Evolutionary conservation across 2,888 invertebrate genomes (phyloP), one percentile per base, ranked within the genome.

Genomic region (Cheilosia vernalis): DNA sequence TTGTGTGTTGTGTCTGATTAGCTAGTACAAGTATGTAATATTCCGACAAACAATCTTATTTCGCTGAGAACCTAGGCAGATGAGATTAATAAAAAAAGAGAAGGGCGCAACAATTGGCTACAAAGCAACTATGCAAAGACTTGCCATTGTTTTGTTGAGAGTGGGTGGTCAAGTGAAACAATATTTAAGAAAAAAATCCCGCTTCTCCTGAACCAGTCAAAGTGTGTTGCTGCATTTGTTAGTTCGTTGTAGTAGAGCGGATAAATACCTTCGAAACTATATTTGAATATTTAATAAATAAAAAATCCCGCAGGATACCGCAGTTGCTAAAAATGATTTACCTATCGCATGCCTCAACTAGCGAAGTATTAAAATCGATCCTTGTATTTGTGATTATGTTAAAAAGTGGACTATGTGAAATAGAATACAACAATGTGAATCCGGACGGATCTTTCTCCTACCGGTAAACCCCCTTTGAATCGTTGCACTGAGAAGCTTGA

Each of bases 381-480:
- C 44, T 85, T 1, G 17, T 85, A 1, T 30, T 60, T 42, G 44
- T 80, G 49, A 19, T 81, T 24, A 21, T 82, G 33, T 19, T 82
- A 15, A 55, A 78, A 53, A 73, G 77, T 73, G 78, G 21, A 10
- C 24, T 78, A 15, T 87, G 89, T 74, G 92, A 91, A 63, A 91
- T 91, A 77, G 94, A 94, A 82, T 95, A 94, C 88, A 95, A 95
- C 88, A 93, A 93, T 77, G 93, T 95, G 47, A 94, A 95, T 87
- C 93, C 94, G 33, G 96, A 96, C 92, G 96, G 96, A 89, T 95
- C 96, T 21, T 96, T 94, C 89, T 94, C 95, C 90, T 96, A 96
- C 91, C 95, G 96, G 94, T 94, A 92, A 82, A 85, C 84, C 88
- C 80, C 24, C 44, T 19, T 44, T 5, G 2, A 58, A 33, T 17